Evolutionary conservation across 2,797 vertebrate genomes (phyloP).

Genomic region (Enoplosus armatus): DNA sequence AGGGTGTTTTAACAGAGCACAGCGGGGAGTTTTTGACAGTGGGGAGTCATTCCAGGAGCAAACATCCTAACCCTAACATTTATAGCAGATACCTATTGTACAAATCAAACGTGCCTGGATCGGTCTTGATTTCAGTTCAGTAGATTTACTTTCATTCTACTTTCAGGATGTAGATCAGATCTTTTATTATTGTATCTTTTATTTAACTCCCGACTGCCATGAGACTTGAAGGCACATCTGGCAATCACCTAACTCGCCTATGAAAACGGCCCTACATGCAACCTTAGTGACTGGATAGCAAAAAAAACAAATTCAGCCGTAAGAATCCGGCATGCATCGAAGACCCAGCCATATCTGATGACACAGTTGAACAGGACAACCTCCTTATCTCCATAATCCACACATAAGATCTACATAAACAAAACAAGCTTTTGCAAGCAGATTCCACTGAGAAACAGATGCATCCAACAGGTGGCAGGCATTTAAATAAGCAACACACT

Average conservation of each 20-base stretch:
- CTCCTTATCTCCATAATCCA: neutral
- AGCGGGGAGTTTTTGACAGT: neutral
- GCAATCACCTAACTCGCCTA: neutral
- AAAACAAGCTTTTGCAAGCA: no score
- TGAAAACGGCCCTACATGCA: neutral
- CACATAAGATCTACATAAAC: neutral
- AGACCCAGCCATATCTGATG: neutral
- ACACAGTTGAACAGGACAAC: neutral
- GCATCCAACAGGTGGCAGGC: constrained; percentile 31
- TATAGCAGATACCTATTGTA: neutral
- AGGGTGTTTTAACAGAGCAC: neutral
- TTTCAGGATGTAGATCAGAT: neutral
- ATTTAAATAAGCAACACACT: constrained; percentile 25
- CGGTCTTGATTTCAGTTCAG: neutral
- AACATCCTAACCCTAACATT: neutral
- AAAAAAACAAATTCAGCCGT: neutral
- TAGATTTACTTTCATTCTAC: neutral
- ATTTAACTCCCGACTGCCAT: neutral
- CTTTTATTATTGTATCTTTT: neutral
- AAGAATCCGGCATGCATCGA: neutral
- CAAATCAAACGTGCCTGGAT: neutral
- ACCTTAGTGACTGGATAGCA: neutral
- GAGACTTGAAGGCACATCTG: neutral
- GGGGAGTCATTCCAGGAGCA: neutral
- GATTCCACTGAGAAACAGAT: neutral